Evolutionary conservation across 2,797 vertebrate species (phyloP), one percentile per base, ranked within the genome.

Genomic region (Scomberomorus guttatus): DNA sequence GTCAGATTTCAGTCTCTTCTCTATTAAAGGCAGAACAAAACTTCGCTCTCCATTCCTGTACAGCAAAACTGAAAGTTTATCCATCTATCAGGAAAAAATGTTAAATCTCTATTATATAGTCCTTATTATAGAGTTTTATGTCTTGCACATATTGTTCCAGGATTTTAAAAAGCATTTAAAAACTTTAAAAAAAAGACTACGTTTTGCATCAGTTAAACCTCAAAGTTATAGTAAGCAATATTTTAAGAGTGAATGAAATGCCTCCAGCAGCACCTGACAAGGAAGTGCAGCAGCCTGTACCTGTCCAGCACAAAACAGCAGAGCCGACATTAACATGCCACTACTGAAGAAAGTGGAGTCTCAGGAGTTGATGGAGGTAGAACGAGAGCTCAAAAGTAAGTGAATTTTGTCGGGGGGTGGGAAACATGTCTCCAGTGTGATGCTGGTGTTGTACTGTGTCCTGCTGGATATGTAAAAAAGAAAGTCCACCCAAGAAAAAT

Each of bases 21-120:
- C 37, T 64, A 5, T 32, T 72, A 14, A 74, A 79, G 25, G 56
- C n/a, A 82, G 24, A 75, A 25, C 18, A 78, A 79, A 60, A 34
- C 27, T 51, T 34, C 48, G 29, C 50, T 72, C 61, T 59, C 7
- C n/a, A 56, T 52, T 76, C 17, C n/a, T 3, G 14, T 4, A 5
- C 24, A 29, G 84, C 44, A 79, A 74, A 80, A 64, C 34, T 64
- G 27, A 52, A 61, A 66, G 17, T 57, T 62, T 8, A 55, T 46
- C 17, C 3, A 13, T 44, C 24, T 5, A 12, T 64, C 15, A 48
- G 37, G 1, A 52, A 71, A 8, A 60, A 20, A 18, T 13, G 2
- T 37, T 18, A 32, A 32, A 52, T 54, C 3, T 22, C 42, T 3
- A 15, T 24, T 60, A 13, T 39, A 12, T 37, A 15, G 10, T 72